Evolutionary conservation across 2,797 vertebrate genomes (phyloP).

Genomic region (Bryconaethiops microstoma): DNA sequence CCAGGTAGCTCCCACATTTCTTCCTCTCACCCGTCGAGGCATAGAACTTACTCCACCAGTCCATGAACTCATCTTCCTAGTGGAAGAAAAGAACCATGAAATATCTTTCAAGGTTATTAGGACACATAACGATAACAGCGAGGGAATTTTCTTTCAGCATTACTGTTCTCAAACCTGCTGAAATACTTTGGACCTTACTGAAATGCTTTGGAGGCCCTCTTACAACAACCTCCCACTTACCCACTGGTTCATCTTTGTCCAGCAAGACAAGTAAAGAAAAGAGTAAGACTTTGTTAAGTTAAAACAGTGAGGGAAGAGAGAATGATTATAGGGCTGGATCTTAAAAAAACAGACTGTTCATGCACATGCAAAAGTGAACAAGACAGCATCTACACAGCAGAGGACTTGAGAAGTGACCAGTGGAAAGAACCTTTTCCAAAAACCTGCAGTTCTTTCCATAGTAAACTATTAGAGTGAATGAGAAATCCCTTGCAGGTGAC

Average conservation of each 20-base stretch:
- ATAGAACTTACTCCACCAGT: slow-evolving; percentile 99
- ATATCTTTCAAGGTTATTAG: background rate
- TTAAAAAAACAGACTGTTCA: slow-evolving; percentile 35
- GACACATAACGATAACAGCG: background rate
- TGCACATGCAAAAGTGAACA: slow-evolving; percentile 50
- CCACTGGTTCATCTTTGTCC: slow-evolving; percentile 69
- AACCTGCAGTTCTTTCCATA: slow-evolving; percentile 45
- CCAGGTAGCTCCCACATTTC: slow-evolving; percentile 90
- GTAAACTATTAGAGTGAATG: slow-evolving; percentile 32
- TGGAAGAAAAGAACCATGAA: background rate
- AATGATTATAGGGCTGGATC: slow-evolving; percentile 1
- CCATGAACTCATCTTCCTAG: slow-evolving; percentile 94
- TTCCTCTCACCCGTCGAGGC: slow-evolving; percentile 87
- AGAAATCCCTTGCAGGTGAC: slow-evolving; percentile 48
- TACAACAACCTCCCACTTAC: slow-evolving; percentile 66
- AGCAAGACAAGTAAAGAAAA: slow-evolving; percentile 46
- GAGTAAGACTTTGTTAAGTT: slow-evolving; percentile 31
- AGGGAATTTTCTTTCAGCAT: background rate
- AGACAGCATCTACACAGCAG: slow-evolving; percentile 49
- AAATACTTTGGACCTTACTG: slow-evolving; percentile 1
- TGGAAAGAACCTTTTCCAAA: slow-evolving; percentile 52
- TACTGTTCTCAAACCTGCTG: background rate
- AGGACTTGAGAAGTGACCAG: slow-evolving; percentile 30
- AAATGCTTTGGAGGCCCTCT: background rate
- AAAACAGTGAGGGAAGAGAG: background rate